Base-by-base conservation (phyloP, 2,888 invertebrate species). In the Lithophane socia region DNA sequence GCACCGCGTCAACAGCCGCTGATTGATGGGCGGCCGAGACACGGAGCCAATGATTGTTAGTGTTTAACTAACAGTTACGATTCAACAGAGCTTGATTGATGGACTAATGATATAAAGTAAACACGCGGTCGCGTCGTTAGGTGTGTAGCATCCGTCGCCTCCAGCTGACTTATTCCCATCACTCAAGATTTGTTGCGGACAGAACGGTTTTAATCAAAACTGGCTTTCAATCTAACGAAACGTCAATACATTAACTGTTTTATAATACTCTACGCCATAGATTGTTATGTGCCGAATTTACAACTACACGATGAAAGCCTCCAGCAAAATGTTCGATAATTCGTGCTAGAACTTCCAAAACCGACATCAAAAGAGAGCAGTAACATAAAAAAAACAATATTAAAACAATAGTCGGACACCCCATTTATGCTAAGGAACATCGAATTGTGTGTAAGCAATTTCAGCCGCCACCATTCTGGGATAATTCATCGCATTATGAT, bases 91-190 rank as follows among this genome's bases (percentile, higher is more conserved):
- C 94, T 94, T 96, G 96, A 96, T 96, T 95, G 96, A 96, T 96
- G 95, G 95, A 94, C 93, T 96, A 96, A 96, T 96, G 96, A 95
- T 96, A 95, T 94, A 95, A 96, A 95, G 94, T 92, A 95, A 96
- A 96, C 95, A 95, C 90, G 91, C 88, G 87, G 92, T 92, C 91
- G 86, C 90, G 90, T 90, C 92, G 90, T 92, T 92, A 93, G 92
- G 93, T 93, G 93, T 91, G 90, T 89, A 90, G 84, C 87, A 85
- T 89, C 86, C 89, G 92, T 92, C 91, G 93, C 94, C 92, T 75
- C 85, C 76, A 92, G 93, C 92, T 79, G 89, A 90, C 91, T 89
- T 90, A 88, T 89, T 90, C 89, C 90, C 92, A 92, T 93, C 92
- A 91, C 88, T 86, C 85, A 88, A 87, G 82, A 88, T 89, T 89